Conservation (phyloP, 2,888 invertebrate genomes). For the Cataglyphis altisquamis region DNA sequence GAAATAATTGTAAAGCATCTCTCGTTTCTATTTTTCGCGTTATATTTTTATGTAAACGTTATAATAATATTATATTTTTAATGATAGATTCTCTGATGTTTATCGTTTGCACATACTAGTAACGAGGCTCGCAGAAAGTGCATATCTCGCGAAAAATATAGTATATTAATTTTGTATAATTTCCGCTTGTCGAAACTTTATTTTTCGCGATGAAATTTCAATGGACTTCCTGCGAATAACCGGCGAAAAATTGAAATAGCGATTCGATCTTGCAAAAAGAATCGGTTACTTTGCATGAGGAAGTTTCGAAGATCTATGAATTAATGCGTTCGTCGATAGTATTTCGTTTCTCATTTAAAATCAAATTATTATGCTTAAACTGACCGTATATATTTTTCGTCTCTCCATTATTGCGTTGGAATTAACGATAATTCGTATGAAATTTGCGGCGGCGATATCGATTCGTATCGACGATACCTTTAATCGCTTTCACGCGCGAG, state of each 20-base stretch:
- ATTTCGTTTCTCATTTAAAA: conserved; percentile 28
- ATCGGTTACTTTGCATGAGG: conserved; percentile 24
- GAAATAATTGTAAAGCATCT: neutral
- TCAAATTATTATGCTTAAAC: conserved; percentile 6
- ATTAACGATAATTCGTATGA: conserved; percentile 28
- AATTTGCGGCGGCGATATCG: conserved; percentile 14
- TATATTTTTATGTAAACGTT: neutral
- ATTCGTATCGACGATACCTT: conserved; percentile 35
- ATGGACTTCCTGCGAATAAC: conserved; percentile 9
- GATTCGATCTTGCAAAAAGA: conserved; percentile 16
- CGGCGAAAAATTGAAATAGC: conserved; percentile 54
- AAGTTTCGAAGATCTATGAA: conserved; percentile 52
- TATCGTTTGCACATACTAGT: neutral
- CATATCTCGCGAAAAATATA: conserved; percentile 11
- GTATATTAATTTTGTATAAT: conserved; percentile 42
- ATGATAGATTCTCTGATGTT: neutral
- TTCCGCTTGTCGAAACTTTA: conserved; percentile 20
- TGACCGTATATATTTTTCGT: neutral
- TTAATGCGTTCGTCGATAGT: conserved; percentile 36
- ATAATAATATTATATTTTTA: conserved; percentile 22
- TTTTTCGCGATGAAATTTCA: conserved; percentile 32
- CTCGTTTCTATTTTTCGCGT: neutral
- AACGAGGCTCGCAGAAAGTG: neutral
- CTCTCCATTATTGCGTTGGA: neutral
- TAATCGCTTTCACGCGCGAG: conserved; percentile 55